phyloP scores from a whole-genome alignment of 1,140 invertebrate species.

The Campodea augens region DNA sequence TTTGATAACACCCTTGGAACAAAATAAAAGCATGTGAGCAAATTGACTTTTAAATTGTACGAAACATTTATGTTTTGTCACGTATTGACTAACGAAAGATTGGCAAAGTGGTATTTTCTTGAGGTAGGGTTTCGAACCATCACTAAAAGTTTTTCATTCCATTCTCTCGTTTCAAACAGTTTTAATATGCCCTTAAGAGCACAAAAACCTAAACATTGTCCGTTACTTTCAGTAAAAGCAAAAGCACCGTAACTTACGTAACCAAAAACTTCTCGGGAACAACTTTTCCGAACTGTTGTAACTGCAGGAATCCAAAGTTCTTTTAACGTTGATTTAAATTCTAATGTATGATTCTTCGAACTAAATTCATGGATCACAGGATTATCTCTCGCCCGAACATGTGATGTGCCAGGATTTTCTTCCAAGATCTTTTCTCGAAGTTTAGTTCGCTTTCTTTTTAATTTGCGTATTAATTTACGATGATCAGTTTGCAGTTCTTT shows the following conservation, averaged over 20 bases:
- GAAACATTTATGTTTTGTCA: not conserved
- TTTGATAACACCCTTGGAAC: too few relatives aligned
- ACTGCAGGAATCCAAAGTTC: conserved; percentile 9
- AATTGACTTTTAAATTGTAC: not conserved
- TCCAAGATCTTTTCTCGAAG: not conserved
- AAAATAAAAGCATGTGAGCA: not conserved
- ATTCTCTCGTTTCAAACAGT: conserved; percentile 21
- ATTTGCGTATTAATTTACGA: conserved; percentile 13
- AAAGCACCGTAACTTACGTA: conserved; percentile 47
- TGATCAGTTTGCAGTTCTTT: conserved; percentile 36
- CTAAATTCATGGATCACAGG: not conserved
- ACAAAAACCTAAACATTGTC: conserved; percentile 45
- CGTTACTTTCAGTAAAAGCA: conserved; percentile 40
- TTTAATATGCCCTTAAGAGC: conserved; percentile 31
- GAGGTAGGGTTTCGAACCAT: conserved; percentile 29
- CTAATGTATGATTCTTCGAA: not conserved
- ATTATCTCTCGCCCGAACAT: not conserved
- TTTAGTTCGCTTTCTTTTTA: not conserved
- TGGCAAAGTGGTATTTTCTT: conserved; percentile 27
- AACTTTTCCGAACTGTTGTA: not conserved
- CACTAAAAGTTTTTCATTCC: conserved; percentile 17
- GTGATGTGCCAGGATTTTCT: not conserved
- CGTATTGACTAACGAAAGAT: conserved; percentile 21
- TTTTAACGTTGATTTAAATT: conserved; percentile 6
- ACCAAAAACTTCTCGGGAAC: conserved; percentile 42